Evolutionary conservation across 2,888 invertebrate species (phyloP).

Genomic region (Pantelozetes paolii): DNA sequence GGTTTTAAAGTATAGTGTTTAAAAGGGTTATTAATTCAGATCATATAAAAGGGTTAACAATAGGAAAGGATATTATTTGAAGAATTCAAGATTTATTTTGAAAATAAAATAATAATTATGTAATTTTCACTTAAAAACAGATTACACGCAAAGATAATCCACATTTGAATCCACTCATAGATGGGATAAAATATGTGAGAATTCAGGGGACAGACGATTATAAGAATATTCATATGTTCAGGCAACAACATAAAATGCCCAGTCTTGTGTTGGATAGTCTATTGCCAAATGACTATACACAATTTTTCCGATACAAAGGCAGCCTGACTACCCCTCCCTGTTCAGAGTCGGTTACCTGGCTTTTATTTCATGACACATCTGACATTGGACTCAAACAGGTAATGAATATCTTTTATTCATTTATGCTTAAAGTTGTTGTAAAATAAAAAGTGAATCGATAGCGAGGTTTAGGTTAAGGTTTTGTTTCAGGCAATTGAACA

Average conservation of each 20-base stretch:
- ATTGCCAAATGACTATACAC: not conserved
- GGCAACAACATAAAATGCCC: not conserved
- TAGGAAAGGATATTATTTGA: no score
- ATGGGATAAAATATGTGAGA: not conserved
- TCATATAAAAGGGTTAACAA: no score
- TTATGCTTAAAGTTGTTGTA: no score
- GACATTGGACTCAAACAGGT: constrained; percentile 25
- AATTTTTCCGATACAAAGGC: not conserved
- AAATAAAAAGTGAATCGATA: no score
- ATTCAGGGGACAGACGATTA: not conserved
- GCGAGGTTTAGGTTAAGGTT: no score
- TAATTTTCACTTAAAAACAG: not conserved
- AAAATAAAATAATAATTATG: no score
- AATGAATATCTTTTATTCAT: not conserved
- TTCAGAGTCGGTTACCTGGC: not conserved
- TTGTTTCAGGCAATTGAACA: no score
- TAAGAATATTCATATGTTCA: not conserved
- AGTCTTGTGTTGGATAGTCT: not conserved
- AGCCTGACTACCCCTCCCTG: constrained; percentile 5
- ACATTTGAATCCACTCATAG: not conserved
- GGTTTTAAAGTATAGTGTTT: no score
- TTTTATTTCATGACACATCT: not conserved
- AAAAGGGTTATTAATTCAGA: no score
- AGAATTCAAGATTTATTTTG: no score
- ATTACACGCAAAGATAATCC: constrained; percentile 15